Percentiles rank a stretch among this genome's conserved stretches.
These are phyloP conservation scores for Epizoanthus scotinus DNA, from an alignment of 92 coral and sea anemone genomes.

Conservation along the genomic window DNA sequence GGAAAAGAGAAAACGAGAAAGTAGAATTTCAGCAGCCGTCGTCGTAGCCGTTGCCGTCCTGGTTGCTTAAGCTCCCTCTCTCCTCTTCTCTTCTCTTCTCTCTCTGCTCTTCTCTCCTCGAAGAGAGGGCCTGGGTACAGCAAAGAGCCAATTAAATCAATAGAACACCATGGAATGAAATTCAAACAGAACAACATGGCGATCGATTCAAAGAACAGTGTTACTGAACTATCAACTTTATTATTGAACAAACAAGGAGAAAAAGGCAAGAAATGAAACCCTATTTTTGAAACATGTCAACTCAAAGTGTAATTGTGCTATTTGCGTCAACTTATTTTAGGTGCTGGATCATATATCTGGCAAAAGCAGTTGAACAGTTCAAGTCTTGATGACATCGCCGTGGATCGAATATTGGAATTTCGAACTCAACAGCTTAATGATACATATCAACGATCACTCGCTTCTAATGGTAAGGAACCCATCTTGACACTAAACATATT, in stretches of 20 bases:
- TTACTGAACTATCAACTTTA: background rate
- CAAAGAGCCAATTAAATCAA: constrained; percentile 31
- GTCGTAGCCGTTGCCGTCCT: no score
- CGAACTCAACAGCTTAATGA: constrained; percentile 27
- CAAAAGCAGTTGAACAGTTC: constrained; percentile 14
- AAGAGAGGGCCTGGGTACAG: constrained; percentile 17
- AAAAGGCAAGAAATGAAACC: constrained; percentile 15
- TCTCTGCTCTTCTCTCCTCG: no score
- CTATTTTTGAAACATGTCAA: background rate
- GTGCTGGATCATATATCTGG: constrained; percentile 3
- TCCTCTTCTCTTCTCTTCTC: no score
- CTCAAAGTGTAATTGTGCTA: background rate
- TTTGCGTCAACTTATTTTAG: background rate
- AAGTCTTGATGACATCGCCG: background rate
- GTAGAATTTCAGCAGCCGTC: no score
- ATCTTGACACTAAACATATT: no score
- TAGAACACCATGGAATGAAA: background rate
- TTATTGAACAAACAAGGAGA: background rate
- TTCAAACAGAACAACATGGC: constrained; percentile 36
- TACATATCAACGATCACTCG: constrained; percentile 5
- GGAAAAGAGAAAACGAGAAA: no score
- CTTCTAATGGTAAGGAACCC: constrained; percentile 7
- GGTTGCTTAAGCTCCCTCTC: no score
- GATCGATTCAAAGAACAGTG: constrained; percentile 7
- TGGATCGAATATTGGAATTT: constrained; percentile 25